Conservation (phyloP, 92 coral and sea anemone genomes). For the Umimayanthus kanabou region DNA sequence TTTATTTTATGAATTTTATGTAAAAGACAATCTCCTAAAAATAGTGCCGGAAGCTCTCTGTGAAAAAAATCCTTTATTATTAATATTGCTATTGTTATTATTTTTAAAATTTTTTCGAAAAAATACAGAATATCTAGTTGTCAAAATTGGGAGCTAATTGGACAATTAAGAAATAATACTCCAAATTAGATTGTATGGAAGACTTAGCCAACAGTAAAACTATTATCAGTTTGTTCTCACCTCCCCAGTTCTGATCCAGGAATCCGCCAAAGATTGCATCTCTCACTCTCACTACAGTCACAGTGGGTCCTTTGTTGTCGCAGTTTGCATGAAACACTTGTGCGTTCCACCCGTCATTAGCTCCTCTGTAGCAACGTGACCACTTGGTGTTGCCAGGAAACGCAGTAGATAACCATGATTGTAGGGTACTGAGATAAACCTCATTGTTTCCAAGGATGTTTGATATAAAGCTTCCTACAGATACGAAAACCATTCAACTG, state of each 20-base stretch:
- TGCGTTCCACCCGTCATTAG: conserved; percentile 14
- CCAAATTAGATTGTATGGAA: too few species aligned
- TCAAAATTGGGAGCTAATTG: too few species aligned
- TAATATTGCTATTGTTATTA: too few species aligned
- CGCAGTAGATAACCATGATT: not conserved
- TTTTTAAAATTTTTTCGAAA: too few species aligned
- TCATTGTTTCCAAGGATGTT: conserved; percentile 26
- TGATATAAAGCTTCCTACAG: conserved; percentile 5
- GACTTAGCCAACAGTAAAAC: too few species aligned
- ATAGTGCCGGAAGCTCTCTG: too few species aligned
- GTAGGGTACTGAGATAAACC: conserved; percentile 15
- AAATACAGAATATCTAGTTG: too few species aligned
- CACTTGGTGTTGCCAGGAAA: conserved; percentile 11
- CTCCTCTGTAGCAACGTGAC: conserved; percentile 40
- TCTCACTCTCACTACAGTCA: conserved; percentile 33
- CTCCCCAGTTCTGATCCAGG: conserved; percentile 43
- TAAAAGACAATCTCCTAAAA: too few species aligned
- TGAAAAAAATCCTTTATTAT: too few species aligned
- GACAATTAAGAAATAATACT: too few species aligned
- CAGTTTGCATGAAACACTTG: conserved; percentile 6
- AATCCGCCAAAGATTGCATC: conserved; percentile 36
- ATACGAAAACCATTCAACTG: too few species aligned
- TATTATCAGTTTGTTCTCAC: not conserved
- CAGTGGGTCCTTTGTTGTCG: conserved; percentile 28
- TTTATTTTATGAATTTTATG: too few species aligned